phyloP scores from a whole-genome alignment of 2,888 invertebrate genomes.

The Sialis lutaria region DNA sequence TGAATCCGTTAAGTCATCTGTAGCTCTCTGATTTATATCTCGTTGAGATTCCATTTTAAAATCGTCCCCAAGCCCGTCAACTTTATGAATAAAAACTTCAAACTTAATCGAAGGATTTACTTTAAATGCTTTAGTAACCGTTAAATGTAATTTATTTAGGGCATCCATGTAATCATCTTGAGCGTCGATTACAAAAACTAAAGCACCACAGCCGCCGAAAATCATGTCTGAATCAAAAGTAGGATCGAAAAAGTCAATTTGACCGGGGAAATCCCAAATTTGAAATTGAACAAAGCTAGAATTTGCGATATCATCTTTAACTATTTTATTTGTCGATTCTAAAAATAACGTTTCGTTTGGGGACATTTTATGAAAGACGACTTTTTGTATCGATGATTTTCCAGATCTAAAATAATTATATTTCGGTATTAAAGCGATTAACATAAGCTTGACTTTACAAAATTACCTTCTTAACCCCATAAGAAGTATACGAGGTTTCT shows the following conservation, averaged over 20 bases:
- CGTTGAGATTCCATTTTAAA: constrained; percentile 98
- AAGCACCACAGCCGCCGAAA: constrained; percentile 91
- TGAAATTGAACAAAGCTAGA: constrained; percentile 98
- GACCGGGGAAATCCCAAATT: constrained; percentile 99
- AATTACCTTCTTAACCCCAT: constrained; percentile 81
- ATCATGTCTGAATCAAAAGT: constrained; percentile 92
- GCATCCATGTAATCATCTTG: constrained; percentile 98
- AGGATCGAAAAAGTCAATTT: constrained; percentile 94
- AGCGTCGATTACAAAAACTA: constrained; percentile 98
- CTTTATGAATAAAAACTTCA: constrained; percentile 98
- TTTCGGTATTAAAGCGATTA: not conserved
- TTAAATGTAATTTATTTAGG: constrained; percentile 75
- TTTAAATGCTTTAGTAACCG: constrained; percentile 88
- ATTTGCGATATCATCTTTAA: constrained; percentile 95
- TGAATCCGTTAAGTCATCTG: constrained; percentile 82
- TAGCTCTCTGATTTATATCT: constrained; percentile 93
- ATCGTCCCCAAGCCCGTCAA: constrained; percentile 97
- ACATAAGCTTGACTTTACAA: not conserved
- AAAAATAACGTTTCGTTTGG: constrained; percentile 98
- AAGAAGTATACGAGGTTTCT: constrained; percentile 81
- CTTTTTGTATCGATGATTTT: constrained; percentile 98
- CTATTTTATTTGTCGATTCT: constrained; percentile 96
- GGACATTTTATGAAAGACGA: constrained; percentile 99
- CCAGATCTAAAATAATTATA: constrained; percentile 62
- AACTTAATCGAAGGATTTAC: constrained; percentile 93